Percentiles rank a stretch among this genome's conserved stretches.
phyloP scores from a whole-genome alignment of 2,113 vertebrate species.

The Boulengeromyrus knoepffleri region DNA sequence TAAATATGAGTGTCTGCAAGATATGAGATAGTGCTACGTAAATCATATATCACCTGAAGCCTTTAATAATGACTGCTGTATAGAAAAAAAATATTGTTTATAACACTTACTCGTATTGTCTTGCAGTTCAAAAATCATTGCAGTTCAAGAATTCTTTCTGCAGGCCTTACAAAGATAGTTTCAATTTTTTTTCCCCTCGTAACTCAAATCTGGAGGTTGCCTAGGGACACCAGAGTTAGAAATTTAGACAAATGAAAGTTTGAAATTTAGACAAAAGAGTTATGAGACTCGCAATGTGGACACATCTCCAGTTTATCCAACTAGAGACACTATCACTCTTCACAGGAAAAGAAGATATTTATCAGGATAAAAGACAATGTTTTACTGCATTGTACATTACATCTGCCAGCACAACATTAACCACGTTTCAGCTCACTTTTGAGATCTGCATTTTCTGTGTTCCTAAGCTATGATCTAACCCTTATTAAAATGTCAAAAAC shows the following conservation, averaged over 20 bases:
- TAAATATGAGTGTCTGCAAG: not conserved
- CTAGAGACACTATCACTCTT: not conserved
- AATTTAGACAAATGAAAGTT: not conserved
- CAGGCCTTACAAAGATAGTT: not conserved
- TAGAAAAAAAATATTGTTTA: not conserved
- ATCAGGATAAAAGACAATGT: not conserved
- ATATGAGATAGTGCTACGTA: not conserved
- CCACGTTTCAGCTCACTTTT: not conserved
- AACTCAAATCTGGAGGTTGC: conserved; percentile 4
- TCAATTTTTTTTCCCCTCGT: not conserved
- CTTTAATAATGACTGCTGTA: conserved; percentile 3
- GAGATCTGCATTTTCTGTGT: not conserved
- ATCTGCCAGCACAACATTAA: not conserved
- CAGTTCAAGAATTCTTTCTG: not conserved
- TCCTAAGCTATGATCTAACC: not conserved
- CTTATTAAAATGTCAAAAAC: not conserved
- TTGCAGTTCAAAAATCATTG: not conserved
- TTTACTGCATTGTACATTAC: not conserved
- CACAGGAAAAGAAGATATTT: not conserved
- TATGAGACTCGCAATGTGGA: not conserved
- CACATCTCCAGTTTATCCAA: not conserved
- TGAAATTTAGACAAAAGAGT: not conserved
- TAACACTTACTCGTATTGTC: not conserved
- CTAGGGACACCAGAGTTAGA: not conserved
- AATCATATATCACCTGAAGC: not conserved